A percentile compares a stretch with the other conserved stretches of the same genome.
Conservation (phyloP, 2,888 invertebrate species). For the Leptura quadrifasciata region DNA sequence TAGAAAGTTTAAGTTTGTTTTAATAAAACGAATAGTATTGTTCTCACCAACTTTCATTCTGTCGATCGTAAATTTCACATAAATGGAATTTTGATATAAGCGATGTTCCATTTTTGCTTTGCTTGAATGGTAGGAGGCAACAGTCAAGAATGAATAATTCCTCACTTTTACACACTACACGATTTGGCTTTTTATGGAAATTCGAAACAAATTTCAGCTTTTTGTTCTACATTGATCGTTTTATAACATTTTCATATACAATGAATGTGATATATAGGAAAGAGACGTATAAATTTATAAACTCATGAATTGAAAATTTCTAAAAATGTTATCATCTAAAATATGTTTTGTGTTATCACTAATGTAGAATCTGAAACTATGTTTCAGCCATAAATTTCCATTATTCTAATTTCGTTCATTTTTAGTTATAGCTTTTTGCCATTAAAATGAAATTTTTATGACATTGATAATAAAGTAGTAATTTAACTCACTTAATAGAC, state of each 20-base stretch:
- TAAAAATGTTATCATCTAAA: background rate
- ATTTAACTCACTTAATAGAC: background rate
- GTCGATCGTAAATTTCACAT: conserved; percentile 50
- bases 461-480: background rate
- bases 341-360: background rate
- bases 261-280: conserved; percentile 6
- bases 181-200: conserved; percentile 54
- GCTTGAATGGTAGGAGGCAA: conserved; percentile 49
- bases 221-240: conserved; percentile 54
- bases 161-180: conserved; percentile 52
- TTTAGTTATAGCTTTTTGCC: background rate
- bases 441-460: background rate
- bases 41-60: conserved; percentile 20
- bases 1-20: background rate
- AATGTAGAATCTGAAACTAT: background rate
- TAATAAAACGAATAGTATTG: conserved; percentile 17
- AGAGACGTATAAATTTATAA: conserved; percentile 2
- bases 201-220: conserved; percentile 51
- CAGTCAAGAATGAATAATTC: conserved; percentile 56
- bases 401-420: background rate
- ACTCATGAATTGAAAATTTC: conserved; percentile 1
- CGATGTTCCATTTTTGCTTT: conserved; percentile 56
- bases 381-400: background rate
- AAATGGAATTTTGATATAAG: conserved; percentile 53
- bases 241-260: conserved; percentile 43